These are phyloP conservation scores for Reticulitermes speratus DNA, from an alignment of 1,140 invertebrate genomes.

Conservation along the genomic window DNA sequence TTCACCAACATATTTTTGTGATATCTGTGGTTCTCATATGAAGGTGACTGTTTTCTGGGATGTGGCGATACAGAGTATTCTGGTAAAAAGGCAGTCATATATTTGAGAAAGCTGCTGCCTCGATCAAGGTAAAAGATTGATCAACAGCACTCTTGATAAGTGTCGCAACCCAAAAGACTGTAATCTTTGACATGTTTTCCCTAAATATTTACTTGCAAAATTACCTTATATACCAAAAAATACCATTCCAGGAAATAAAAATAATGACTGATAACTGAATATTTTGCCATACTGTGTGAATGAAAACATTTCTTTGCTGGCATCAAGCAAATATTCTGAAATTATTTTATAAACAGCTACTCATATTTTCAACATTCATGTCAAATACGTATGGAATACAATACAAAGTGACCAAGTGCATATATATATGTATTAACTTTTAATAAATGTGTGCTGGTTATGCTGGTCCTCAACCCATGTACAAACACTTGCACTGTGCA, in stretches of 20 bases:
- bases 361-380: neutral
- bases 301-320: neutral
- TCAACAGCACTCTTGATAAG: too few species aligned
- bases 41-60: too few species aligned
- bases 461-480: neutral
- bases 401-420: neutral
- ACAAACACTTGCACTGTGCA: neutral
- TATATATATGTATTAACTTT: neutral
- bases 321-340: neutral
- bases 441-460: slow-evolving; percentile 6
- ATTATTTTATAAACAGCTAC: neutral
- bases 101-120: too few species aligned
- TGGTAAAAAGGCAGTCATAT: too few species aligned
- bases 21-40: too few species aligned
- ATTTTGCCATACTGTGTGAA: neutral
- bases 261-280: neutral
- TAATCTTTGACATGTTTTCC: too few species aligned
- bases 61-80: too few species aligned
- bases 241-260: neutral
- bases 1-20: too few species aligned
- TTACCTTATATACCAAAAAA: neutral
- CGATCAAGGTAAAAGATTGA: too few species aligned
- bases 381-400: neutral
- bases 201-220: too few species aligned
- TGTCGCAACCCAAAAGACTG: too few species aligned